These are phyloP conservation scores for Pelobates cultripes DNA, from an alignment of 2,797 vertebrate species.

Conservation along the genomic window DNA sequence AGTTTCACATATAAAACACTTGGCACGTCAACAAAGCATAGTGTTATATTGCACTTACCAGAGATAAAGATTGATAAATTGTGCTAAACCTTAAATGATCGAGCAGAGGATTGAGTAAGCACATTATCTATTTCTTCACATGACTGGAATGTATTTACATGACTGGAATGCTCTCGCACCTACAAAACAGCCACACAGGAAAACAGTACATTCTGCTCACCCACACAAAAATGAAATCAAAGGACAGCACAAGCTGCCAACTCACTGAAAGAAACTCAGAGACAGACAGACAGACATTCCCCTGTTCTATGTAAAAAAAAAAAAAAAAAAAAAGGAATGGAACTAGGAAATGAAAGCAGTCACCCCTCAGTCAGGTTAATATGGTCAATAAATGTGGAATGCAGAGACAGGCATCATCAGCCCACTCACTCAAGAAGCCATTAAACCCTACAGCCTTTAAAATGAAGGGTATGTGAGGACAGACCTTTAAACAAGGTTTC, in stretches of 20 bases:
- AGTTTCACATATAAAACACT: too few species aligned
- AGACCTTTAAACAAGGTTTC: too few species aligned
- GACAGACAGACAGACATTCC: constrained; percentile 12
- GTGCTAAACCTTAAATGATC: constrained; percentile 22
- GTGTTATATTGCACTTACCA: too few species aligned
- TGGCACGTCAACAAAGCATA: too few species aligned
- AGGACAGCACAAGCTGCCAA: constrained; percentile 15
- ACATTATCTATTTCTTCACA: not conserved
- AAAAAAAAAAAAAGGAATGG: constrained; percentile 3
- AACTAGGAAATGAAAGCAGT: not conserved
- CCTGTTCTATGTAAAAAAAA: not conserved
- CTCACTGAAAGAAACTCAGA: constrained; percentile 13
- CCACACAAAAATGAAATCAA: too few species aligned
- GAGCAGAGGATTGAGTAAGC: constrained; percentile 18
- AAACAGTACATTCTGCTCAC: not conserved
- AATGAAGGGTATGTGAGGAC: too few species aligned
- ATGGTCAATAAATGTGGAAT: not conserved
- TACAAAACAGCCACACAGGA: constrained; percentile 12
- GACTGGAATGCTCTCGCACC: constrained; percentile 12
- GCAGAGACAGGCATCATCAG: not conserved
- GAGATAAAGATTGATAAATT: too few species aligned
- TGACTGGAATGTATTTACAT: not conserved
- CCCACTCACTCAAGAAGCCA: not conserved
- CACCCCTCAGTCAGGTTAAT: not conserved
- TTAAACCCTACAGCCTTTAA: not conserved